Base-by-base conservation (phyloP, 2,113 vertebrate species). In the Poeciliopsis turrubarensis region DNA sequence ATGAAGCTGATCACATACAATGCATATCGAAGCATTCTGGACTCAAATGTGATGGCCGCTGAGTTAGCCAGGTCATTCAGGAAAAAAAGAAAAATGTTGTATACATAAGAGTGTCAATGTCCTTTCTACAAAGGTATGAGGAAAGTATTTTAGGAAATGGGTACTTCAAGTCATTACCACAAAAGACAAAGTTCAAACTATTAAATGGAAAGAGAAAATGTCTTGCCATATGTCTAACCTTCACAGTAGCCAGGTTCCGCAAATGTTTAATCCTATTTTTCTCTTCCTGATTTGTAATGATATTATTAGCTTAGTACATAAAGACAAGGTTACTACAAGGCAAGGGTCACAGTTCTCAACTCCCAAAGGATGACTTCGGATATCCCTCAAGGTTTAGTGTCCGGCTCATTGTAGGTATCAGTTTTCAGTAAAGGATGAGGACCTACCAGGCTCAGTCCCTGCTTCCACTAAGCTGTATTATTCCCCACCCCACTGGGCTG, bases 401-500 rank as follows among this genome's bases (percentile, higher is more conserved):
- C 85, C 65, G 74, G 79, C 83, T 85, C 81, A 70, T 66, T 83
- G 70, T 41, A 77, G 57, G 86, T 92, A 92, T 92, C 89, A 73
- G 75, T 86, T 91, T 92, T 82, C 89, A 87, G 71, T 62, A 63
- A 76, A 34, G 80, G 82, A 71, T 73, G 70, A 81, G 73, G 81
- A 67, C 70, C 83, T 90, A 81, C 82, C 79, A 90, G 73, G 60
- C 73, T 85, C 82, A 82, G 80, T 81, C 74, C 73, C 73, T 70
- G 57, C 83, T 87, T 78, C 73, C n/a, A 78, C 78, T 88, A 83
- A 92, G 81, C 81, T 75, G 84, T 73, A 78, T 88, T 84, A 88
- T 91, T 91, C 91, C 90, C 41, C 39, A 77, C 70, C 89, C 83
- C 89, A 91, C 92, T 84, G 80, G 89, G 82, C 92, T 91, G 94